phyloP scores from a whole-genome alignment of 2,797 vertebrate genomes.

The Scomberomorus guttatus region DNA sequence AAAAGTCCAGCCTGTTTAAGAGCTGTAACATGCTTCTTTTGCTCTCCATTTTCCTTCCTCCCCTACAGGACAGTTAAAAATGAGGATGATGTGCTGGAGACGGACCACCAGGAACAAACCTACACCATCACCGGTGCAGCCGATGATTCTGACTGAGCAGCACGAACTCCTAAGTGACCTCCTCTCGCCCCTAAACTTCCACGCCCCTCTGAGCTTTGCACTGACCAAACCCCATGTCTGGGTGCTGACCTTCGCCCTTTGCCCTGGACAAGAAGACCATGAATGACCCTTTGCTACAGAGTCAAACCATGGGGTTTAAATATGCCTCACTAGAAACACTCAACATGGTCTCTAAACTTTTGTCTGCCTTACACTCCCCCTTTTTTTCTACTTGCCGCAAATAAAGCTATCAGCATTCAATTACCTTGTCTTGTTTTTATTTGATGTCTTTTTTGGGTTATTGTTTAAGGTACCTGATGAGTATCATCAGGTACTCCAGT shows the following conservation, averaged over 20 bases:
- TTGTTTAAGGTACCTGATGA: constrained; percentile 1
- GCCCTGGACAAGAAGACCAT: constrained; percentile 72
- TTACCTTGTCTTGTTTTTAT: constrained; percentile 51
- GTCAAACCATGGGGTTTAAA: constrained; percentile 49
- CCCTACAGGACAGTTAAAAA: constrained; percentile 82
- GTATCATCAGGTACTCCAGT: constrained; percentile 16
- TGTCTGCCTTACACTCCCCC: constrained; percentile 54
- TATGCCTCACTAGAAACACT: constrained; percentile 49
- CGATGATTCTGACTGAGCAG: constrained; percentile 77
- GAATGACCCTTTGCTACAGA: constrained; percentile 62
- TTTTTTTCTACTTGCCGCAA: constrained; percentile 61
- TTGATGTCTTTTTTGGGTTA: constrained; percentile 43
- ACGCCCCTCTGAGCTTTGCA: constrained; percentile 71
- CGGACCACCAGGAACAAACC: constrained; percentile 81
- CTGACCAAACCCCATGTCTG: constrained; percentile 79
- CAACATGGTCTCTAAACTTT: constrained; percentile 52
- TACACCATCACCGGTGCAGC: constrained; percentile 85
- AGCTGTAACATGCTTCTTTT: not conserved
- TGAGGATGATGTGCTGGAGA: constrained; percentile 82
- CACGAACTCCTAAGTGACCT: constrained; percentile 62
- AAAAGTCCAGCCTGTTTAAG: not conserved
- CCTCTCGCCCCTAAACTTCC: constrained; percentile 58
- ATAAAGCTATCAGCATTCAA: constrained; percentile 86
- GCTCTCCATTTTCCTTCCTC: not conserved
- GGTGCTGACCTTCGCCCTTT: constrained; percentile 76